Percentiles rank a stretch among this genome's conserved stretches.
Evolutionary conservation across 2,113 vertebrate species (phyloP).

Genomic region (Myrmophylax atrothorax): DNA sequence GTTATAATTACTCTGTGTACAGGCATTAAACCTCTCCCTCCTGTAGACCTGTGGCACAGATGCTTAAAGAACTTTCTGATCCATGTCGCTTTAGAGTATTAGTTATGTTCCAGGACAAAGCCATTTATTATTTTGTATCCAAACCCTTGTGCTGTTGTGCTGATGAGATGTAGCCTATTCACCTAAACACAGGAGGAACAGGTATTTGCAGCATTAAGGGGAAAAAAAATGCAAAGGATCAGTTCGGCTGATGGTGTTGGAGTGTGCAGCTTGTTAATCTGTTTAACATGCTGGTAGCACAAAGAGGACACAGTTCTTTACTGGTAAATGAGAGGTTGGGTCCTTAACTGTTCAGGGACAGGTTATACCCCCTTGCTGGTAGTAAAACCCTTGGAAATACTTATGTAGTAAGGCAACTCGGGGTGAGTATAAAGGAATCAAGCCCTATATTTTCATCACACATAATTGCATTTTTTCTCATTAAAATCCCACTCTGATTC

Average conservation of each 20-base stretch:
- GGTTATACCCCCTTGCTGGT: neutral
- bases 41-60: neutral
- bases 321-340: neutral
- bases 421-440: neutral
- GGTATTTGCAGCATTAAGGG: neutral
- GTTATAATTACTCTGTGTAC: neutral
- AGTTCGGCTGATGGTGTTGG: neutral
- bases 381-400: constrained; percentile 27
- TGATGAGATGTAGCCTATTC: neutral
- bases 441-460: constrained; percentile 36
- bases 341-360: neutral
- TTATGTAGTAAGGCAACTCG: neutral
- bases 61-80: neutral
- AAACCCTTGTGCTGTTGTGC: neutral
- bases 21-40: neutral
- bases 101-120: neutral
- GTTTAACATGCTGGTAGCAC: neutral
- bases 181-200: neutral
- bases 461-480: constrained; percentile 58
- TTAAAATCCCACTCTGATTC: constrained; percentile 61
- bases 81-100: neutral
- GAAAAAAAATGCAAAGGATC: neutral
- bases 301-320: neutral
- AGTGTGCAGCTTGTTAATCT: neutral
- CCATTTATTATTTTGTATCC: neutral